A percentile compares a stretch with the other conserved stretches of the same genome.
These are phyloP conservation scores for Oreochromis spilurus DNA, from an alignment of 2,113 vertebrate species.

Conservation along the genomic window DNA sequence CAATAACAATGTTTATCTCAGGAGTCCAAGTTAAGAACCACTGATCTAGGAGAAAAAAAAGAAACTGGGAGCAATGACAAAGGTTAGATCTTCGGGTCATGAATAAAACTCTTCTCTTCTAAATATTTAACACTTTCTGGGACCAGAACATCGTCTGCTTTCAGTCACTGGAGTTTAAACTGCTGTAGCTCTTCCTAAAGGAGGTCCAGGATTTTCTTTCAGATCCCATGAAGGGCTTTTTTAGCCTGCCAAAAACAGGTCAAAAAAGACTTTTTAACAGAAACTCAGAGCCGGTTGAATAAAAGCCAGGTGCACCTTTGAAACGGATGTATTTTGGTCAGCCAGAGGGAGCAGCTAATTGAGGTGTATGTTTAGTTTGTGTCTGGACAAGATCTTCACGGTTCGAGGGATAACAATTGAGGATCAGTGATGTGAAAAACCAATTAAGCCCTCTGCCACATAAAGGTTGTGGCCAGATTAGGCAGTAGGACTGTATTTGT, in stretches of 20 bases:
- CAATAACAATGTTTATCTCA: background rate
- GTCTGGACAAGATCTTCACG: background rate
- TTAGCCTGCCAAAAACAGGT: background rate
- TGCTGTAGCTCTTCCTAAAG: background rate
- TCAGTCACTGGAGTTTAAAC: background rate
- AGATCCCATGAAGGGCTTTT: background rate
- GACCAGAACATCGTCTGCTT: background rate
- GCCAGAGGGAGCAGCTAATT: background rate
- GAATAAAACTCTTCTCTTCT: background rate
- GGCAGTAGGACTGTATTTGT: background rate
- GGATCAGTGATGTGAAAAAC: conserved; percentile 19
- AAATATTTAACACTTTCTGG: background rate
- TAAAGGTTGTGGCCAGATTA: background rate
- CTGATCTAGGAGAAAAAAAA: background rate
- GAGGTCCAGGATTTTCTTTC: background rate
- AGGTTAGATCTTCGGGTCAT: background rate
- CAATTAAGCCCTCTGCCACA: background rate
- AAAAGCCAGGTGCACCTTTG: background rate
- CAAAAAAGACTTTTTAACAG: background rate
- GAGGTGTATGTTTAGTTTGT: background rate
- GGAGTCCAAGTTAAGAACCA: background rate
- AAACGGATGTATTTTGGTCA: background rate
- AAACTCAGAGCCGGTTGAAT: background rate
- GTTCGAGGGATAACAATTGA: background rate
- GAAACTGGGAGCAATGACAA: background rate